Conservation (phyloP, 2,113 vertebrate species). For the Pelobates fuscus region DNA sequence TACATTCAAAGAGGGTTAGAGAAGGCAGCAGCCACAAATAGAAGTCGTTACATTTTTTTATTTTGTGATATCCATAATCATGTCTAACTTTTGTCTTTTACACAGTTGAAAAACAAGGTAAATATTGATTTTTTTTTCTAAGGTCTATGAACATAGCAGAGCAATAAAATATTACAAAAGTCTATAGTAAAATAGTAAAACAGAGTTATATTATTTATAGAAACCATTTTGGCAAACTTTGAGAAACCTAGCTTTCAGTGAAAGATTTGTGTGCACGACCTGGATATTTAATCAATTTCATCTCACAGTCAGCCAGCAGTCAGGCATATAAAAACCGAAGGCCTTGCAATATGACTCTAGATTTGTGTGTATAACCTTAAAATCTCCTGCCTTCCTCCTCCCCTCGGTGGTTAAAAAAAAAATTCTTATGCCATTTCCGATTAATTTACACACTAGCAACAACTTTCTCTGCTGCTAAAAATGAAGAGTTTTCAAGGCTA, state of each 20-base stretch:
- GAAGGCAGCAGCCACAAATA: too few relatives aligned
- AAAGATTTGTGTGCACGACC: conserved; percentile 58
- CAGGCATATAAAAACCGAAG: conserved; percentile 50
- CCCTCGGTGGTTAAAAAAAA: conserved; percentile 72
- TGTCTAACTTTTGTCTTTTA: too few relatives aligned
- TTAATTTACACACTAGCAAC: conserved; percentile 73
- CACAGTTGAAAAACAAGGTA: too few relatives aligned
- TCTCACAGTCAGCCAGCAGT: conserved; percentile 53
- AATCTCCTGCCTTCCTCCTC: conserved; percentile 61
- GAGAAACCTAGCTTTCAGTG: not conserved
- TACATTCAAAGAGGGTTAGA: too few relatives aligned
- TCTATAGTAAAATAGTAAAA: not conserved
- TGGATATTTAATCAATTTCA: conserved; percentile 57
- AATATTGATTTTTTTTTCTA: too few relatives aligned
- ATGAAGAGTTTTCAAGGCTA: conserved; percentile 39
- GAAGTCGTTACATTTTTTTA: too few relatives aligned
- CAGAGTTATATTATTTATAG: not conserved
- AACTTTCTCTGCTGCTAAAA: conserved; percentile 67
- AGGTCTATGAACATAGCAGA: too few relatives aligned
- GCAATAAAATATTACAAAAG: not conserved
- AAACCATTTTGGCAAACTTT: not conserved
- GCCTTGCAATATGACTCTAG: conserved; percentile 49
- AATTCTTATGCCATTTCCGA: conserved; percentile 75
- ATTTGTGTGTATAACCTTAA: conserved; percentile 50
- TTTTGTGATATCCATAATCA: too few relatives aligned